Evolutionary conservation across 2,888 invertebrate species (phyloP).

Genomic region (Callinectes sapidus): DNA sequence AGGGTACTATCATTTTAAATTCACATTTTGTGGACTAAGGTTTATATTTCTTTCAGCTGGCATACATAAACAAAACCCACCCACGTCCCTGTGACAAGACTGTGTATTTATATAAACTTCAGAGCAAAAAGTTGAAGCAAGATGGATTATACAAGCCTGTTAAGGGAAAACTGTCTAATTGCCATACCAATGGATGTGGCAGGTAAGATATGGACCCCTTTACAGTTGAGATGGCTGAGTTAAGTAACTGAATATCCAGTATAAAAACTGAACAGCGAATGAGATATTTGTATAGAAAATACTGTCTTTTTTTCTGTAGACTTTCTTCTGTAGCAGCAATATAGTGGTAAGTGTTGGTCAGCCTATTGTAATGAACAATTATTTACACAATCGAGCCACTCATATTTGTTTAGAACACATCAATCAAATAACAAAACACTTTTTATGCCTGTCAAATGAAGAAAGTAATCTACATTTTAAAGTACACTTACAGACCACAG

Average conservation of each 20-base stretch:
- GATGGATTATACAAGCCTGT: constrained; percentile 81
- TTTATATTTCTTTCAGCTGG: constrained; percentile 73
- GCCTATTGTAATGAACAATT: too few species aligned
- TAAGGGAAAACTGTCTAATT: constrained; percentile 92
- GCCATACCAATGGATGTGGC: constrained; percentile 90
- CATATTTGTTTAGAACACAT: too few species aligned
- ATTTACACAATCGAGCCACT: too few species aligned
- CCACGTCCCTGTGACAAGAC: constrained; percentile 91
- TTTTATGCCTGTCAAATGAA: too few species aligned
- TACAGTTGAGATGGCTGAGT: neutral
- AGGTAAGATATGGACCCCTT: constrained; percentile 78
- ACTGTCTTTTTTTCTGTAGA: neutral
- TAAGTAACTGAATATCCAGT: neutral
- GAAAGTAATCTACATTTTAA: too few species aligned
- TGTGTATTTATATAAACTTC: constrained; percentile 80
- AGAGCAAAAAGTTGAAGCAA: constrained; percentile 69
- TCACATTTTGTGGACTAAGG: constrained; percentile 12
- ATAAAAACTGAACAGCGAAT: neutral
- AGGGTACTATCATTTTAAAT: neutral
- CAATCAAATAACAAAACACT: too few species aligned
- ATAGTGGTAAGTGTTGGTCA: too few species aligned
- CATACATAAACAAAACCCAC: constrained; percentile 81
- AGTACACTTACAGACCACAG: too few species aligned
- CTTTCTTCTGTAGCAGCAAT: neutral
- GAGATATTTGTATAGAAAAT: neutral